These are phyloP conservation scores for Nomada fucata DNA, from an alignment of 2,888 invertebrate species.

Conservation along the genomic window DNA sequence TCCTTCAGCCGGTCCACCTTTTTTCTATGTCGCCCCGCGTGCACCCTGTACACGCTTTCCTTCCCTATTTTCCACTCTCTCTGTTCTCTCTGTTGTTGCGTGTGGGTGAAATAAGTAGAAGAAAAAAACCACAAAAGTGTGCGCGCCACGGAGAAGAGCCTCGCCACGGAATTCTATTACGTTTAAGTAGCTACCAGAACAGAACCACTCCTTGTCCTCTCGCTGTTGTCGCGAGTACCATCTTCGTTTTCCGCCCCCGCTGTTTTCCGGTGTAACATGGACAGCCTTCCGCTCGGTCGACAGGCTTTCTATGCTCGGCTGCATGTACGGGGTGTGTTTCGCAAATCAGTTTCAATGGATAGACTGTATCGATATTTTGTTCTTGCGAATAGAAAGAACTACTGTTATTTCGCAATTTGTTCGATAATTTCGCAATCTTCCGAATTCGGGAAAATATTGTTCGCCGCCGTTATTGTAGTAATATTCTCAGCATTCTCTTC, in stretches of 20 bases:
- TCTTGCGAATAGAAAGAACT: too few relatives aligned
- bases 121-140: too few relatives aligned
- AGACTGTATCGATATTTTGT: too few relatives aligned
- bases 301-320: conserved; percentile 10
- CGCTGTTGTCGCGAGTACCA: conserved; percentile 54
- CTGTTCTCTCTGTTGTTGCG: background rate
- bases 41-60: background rate
- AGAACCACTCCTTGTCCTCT: conserved; percentile 11
- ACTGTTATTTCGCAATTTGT: background rate
- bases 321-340: too few relatives aligned
- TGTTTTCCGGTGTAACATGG: background rate
- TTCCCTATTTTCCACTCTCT: background rate
- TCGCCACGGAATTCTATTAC: conserved; percentile 49
- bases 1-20: conserved; percentile 18
- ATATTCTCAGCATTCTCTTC: too few relatives aligned
- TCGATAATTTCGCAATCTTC: background rate
- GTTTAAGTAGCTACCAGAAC: background rate
- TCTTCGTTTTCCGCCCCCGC: conserved; percentile 58
- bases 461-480: too few relatives aligned
- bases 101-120: too few relatives aligned
- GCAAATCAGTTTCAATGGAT: too few relatives aligned
- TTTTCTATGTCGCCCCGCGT: conserved; percentile 28
- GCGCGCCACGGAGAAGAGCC: background rate
- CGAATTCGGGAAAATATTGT: too few relatives aligned
- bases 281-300: conserved; percentile 12